These are phyloP conservation scores for Melanargia galathea DNA, from an alignment of 2,888 invertebrate genomes.

Conservation along the genomic window DNA sequence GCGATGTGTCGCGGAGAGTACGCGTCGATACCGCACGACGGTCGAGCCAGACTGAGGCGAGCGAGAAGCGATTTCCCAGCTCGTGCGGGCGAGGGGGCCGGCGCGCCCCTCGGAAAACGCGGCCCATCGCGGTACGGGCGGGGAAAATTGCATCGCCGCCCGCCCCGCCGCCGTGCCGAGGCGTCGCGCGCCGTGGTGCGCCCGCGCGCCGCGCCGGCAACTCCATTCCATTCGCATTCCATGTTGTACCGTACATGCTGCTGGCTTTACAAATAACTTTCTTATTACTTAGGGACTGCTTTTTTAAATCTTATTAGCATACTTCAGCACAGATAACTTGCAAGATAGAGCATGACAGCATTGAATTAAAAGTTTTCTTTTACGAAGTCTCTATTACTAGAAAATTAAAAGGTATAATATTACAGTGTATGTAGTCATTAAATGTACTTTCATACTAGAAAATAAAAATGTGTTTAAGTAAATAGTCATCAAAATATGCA, in stretches of 20 bases:
- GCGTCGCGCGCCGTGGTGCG: slow-evolving; percentile 39
- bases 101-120: slow-evolving; percentile 78
- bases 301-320: not conserved
- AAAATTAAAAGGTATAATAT: no score
- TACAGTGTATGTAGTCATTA: no score
- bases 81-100: slow-evolving; percentile 69
- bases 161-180: slow-evolving; percentile 45
- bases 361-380: not conserved
- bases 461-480: no score
- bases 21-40: slow-evolving; percentile 75
- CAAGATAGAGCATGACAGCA: not conserved
- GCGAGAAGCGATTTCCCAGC: slow-evolving; percentile 75
- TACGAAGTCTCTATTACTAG: no score
- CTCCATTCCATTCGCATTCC: slow-evolving; percentile 4
- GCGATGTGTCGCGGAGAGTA: slow-evolving; percentile 60
- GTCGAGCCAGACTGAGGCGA: slow-evolving; percentile 76
- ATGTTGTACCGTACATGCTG: not conserved
- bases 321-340: not conserved
- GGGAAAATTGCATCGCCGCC: slow-evolving; percentile 69
- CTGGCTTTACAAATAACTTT: not conserved
- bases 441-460: no score
- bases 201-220: slow-evolving; percentile 20
- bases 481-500: no score
- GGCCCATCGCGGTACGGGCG: slow-evolving; percentile 64
- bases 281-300: not conserved